A percentile compares a stretch with the other conserved stretches of the same genome.
phyloP scores from a whole-genome alignment of 2,888 invertebrate species.

The Pandemis corylana region DNA sequence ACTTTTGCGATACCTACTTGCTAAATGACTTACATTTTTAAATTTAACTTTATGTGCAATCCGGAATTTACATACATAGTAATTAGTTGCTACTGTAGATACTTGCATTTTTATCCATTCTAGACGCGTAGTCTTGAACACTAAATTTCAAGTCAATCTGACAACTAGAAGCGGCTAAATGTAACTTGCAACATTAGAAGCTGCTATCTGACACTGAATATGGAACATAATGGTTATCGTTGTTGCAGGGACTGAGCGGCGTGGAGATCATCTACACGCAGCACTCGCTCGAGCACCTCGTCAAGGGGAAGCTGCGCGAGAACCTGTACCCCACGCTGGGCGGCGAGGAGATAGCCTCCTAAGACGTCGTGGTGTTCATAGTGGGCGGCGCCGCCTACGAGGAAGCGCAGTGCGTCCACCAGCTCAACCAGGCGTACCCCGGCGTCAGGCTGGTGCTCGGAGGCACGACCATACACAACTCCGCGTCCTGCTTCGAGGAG shows the following conservation, averaged over 20 bases:
- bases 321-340: constrained; percentile 93
- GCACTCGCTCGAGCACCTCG: constrained; percentile 90
- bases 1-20: too few relatives aligned
- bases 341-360: constrained; percentile 84
- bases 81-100: too few relatives aligned
- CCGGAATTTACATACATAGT: too few relatives aligned
- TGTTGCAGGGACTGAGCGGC: constrained; percentile 91
- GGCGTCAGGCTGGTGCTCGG: constrained; percentile 93
- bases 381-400: constrained; percentile 99
- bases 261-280: constrained; percentile 99
- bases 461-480: constrained; percentile 97
- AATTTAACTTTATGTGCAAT: too few relatives aligned
- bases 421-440: constrained; percentile 88
- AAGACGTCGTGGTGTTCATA: constrained; percentile 98
- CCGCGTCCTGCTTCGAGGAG: constrained; percentile 91
- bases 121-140: too few relatives aligned
- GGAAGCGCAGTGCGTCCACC: constrained; percentile 94
- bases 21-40: too few relatives aligned
- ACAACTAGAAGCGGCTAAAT: too few relatives aligned
- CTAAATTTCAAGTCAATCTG: too few relatives aligned
- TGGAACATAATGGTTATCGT: not conserved
- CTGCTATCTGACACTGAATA: too few relatives aligned
- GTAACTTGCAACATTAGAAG: too few relatives aligned
- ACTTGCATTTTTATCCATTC: too few relatives aligned
- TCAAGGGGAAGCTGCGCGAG: constrained; percentile 88